Conservation (phyloP, 2,797 vertebrate species). For the Leuciscus waleckii region DNA sequence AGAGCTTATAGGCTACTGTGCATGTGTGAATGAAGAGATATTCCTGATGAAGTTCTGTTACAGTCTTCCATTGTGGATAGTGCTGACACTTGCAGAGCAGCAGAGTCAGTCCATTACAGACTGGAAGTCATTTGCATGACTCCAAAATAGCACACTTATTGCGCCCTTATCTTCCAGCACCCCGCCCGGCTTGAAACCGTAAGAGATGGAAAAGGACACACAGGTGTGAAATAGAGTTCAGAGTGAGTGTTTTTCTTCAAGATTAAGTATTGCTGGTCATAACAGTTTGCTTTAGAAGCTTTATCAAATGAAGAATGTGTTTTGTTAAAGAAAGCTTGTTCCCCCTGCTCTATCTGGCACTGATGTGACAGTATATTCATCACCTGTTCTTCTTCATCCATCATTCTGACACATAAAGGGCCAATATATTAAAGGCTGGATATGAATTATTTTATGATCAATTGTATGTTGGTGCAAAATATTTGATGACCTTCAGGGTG, state of each 20-base stretch:
- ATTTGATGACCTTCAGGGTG: constrained; percentile 13
- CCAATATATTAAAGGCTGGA: constrained; percentile 40
- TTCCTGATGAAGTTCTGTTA: constrained; percentile 39
- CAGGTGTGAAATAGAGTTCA: constrained; percentile 37
- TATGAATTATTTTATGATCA: constrained; percentile 26
- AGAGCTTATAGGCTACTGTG: not conserved
- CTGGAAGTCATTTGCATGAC: constrained; percentile 54
- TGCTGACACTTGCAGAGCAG: constrained; percentile 56
- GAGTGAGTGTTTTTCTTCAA: constrained; percentile 25
- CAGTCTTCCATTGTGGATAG: constrained; percentile 49
- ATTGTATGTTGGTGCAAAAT: not conserved
- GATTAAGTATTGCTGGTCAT: constrained; percentile 11
- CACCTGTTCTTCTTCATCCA: constrained; percentile 16
- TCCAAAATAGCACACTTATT: constrained; percentile 64
- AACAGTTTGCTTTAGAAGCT: not conserved
- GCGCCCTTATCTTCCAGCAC: constrained; percentile 56
- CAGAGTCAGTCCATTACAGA: constrained; percentile 56
- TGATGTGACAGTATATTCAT: constrained; percentile 40
- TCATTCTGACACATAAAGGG: constrained; percentile 44
- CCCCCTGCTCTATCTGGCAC: constrained; percentile 15
- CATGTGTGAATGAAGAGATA: constrained; percentile 43
- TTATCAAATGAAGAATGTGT: constrained; percentile 23
- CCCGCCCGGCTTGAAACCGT: constrained; percentile 25
- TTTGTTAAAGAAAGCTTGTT: constrained; percentile 26
- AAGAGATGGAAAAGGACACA: constrained; percentile 38